Conservation (phyloP, 2,797 vertebrate species). For the Ateles fusciceps region DNA sequence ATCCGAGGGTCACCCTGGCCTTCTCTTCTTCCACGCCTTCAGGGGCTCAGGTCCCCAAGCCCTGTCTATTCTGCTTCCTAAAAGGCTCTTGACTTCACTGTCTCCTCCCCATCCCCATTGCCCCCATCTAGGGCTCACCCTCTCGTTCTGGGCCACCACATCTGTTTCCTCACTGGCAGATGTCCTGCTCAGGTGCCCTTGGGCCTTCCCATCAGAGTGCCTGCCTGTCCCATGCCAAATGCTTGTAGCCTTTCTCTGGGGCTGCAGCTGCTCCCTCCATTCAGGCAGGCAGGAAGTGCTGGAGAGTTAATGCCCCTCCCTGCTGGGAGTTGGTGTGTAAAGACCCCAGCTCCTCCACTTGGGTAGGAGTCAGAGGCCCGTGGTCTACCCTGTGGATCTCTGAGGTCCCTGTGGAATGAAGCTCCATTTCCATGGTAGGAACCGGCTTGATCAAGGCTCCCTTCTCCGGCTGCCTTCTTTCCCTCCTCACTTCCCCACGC, state of each 20-base stretch:
- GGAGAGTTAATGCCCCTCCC: neutral
- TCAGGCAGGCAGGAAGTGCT: neutral
- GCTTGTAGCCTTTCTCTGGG: neutral
- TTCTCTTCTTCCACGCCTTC: neutral
- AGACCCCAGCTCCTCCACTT: neutral
- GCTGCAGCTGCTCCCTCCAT: neutral
- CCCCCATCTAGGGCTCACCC: neutral
- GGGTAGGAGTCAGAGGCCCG: neutral
- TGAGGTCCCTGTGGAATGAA: neutral
- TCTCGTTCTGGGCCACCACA: neutral
- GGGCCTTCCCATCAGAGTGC: neutral
- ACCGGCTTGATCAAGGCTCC: too few species aligned
- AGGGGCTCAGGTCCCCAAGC: neutral
- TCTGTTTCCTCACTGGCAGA: fast-evolving
- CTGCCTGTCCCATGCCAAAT: neutral
- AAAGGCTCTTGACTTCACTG: neutral
- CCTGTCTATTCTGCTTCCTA: neutral
- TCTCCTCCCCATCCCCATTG: too few species aligned
- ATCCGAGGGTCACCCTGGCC: fast-evolving
- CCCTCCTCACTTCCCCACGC: neutral
- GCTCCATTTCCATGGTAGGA: neutral
- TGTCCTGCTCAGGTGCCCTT: neutral
- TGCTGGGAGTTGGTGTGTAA: neutral
- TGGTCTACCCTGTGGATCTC: neutral
- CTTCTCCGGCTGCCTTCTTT: neutral